Conservation (phyloP, 1,140 invertebrate species). For the Neotoxoptera formosana region DNA sequence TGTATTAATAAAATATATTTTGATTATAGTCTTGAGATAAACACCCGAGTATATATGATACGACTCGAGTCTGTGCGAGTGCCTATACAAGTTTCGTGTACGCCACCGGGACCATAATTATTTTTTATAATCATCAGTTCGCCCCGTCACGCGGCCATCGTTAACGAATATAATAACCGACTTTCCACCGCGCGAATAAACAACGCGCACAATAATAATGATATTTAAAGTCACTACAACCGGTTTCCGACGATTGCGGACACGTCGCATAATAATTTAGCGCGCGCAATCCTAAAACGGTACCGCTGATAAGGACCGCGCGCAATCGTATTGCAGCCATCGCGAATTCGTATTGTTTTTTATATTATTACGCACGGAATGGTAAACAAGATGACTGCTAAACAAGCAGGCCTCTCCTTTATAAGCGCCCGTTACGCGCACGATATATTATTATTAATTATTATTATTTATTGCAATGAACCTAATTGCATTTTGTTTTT, state of each 20-base stretch:
- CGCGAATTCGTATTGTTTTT: not conserved
- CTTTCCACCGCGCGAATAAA: not conserved
- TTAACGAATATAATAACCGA: not conserved
- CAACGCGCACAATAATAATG: not conserved
- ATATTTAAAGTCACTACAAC: not conserved
- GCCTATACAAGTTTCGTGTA: no score
- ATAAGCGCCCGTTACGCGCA: no score
- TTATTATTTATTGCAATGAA: no score
- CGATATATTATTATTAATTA: no score
- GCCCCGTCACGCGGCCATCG: not conserved
- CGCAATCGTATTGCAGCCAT: no score
- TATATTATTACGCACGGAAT: not conserved
- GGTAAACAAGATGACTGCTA: no score
- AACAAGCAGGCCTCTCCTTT: no score
- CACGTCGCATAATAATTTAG: no score
- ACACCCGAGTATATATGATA: not conserved
- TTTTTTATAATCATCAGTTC: not conserved
- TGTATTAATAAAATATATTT: no score
- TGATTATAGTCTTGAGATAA: not conserved
- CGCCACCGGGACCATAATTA: not conserved
- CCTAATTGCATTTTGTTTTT: no score
- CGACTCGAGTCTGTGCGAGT: not conserved
- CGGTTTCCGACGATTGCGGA: not conserved
- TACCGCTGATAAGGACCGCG: no score
- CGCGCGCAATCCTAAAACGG: no score